Evolutionary conservation across 53 echinoderm and acorn worm species (phyloP).

Genomic region (Astropecten irregularis): DNA sequence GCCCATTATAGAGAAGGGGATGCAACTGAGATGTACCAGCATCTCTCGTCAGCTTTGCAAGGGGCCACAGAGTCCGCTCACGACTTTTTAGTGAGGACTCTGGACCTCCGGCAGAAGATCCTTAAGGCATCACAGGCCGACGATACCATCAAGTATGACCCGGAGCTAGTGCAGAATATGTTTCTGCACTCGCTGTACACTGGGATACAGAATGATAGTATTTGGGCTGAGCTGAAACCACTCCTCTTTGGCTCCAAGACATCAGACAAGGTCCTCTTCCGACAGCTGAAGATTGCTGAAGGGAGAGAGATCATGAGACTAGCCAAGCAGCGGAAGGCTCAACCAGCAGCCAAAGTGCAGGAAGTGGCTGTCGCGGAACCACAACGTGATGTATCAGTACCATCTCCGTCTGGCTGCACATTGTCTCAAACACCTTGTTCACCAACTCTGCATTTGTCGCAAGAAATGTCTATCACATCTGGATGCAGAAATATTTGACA

Average conservation of each 20-base stretch:
- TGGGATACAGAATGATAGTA: constrained; percentile 52
- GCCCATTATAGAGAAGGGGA: constrained; percentile 42
- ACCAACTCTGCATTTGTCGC: no score
- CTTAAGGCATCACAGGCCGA: constrained; percentile 52
- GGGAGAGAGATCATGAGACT: constrained; percentile 17
- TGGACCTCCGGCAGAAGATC: constrained; percentile 56
- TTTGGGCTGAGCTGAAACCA: constrained; percentile 18
- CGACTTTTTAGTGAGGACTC: constrained; percentile 50
- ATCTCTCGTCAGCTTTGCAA: constrained; percentile 47
- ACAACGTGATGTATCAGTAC: neutral
- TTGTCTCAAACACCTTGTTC: neutral
- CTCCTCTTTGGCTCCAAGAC: neutral
- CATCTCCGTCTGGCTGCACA: neutral
- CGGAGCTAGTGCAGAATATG: constrained; percentile 11
- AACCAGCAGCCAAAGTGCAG: neutral
- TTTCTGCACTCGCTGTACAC: constrained; percentile 53
- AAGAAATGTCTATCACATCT: no score
- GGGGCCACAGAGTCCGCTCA: constrained; percentile 1
- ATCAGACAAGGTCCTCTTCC: constrained; percentile 3
- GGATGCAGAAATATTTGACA: no score
- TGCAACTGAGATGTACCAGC: constrained; percentile 39
- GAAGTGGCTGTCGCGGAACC: neutral
- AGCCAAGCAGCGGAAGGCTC: constrained; percentile 14
- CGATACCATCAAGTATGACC: constrained; percentile 41
- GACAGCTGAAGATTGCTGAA: constrained; percentile 22